Base-by-base conservation (phyloP, 1,140 invertebrate species). In the Drosophila chauvacae region DNA sequence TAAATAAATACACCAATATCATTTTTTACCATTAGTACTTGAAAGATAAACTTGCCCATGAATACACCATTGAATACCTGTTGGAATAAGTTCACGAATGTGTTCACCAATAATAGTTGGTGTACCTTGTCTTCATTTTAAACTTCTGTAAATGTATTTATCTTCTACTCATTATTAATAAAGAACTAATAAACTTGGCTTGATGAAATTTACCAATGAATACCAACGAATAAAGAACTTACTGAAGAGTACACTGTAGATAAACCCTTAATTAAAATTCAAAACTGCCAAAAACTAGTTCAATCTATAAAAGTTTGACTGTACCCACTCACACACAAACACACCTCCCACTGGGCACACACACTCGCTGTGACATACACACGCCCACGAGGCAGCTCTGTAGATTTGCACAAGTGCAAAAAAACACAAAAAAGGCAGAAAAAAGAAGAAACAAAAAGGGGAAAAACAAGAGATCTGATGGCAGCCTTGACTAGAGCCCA, bases 361-460 rank as follows among this genome's bases (percentile, higher is more conserved):
- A 57, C 39, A 35, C 58, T 39, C 53, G 20, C 53, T 56, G 53
- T 56, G 35, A 69, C 18, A 59, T 13, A 48, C 39, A 18, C 35
- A 37, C 62, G 68, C 63, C 62, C 63, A 80, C 72, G 55, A 71
- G 72, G 64, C 68, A 64, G 42, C 57, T 78, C 80, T 80, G 77
- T 61, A 88, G 80, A 88, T 87, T 88, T 87, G 83, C 77, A 84
- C 83, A 87, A 87, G 80, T 87, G 83, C 72, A 88, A 65, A 86
- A 48, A 71, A 60, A 76, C 64, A 76, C 59, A 50, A 50, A 13
- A 28, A 5, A 33, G n/a, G 7, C 6, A 23, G 16, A 23, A 37
- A 37, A 23, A 16, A 37, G 16, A 65, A 20, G 53, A 76, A 65
- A 37, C 60, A 45, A 73, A 53, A 28, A 26, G 39, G 42, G n/a